Evolutionary conservation across 2,113 vertebrate species (phyloP).

Genomic region (Microtus oregoni): DNA sequence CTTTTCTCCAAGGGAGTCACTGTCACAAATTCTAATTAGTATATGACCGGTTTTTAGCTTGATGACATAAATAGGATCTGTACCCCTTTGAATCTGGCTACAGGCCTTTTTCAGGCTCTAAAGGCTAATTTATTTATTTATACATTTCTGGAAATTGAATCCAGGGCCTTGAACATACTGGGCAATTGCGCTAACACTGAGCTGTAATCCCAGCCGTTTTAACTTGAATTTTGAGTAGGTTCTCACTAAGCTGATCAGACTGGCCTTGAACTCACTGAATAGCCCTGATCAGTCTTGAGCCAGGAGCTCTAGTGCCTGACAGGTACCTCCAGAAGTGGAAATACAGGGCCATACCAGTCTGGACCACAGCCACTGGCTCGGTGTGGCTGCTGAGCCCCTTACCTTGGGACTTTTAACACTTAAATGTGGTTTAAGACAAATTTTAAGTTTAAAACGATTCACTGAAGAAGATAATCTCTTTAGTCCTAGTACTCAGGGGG

Average conservation of each 20-base stretch:
- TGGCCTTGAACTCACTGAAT: background rate
- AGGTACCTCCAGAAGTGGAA: background rate
- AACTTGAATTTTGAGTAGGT: background rate
- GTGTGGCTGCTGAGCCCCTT: background rate
- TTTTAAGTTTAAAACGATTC: constrained; percentile 2
- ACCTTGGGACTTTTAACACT: background rate
- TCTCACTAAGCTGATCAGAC: background rate
- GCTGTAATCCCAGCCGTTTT: background rate
- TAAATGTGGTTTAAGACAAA: background rate
- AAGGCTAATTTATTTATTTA: background rate
- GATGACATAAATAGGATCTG: background rate
- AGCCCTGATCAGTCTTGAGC: background rate
- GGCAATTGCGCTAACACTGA: background rate
- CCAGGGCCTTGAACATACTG: background rate
- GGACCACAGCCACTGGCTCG: background rate
- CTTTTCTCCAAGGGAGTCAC: background rate
- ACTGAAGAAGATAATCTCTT: background rate
- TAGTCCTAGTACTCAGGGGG: background rate
- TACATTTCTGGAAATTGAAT: background rate
- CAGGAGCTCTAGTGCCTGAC: background rate
- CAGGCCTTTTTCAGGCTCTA: background rate
- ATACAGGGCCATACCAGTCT: background rate
- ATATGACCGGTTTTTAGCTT: background rate
- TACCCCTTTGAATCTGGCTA: background rate
- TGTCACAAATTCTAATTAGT: background rate